Base-by-base conservation (phyloP, 1,140 invertebrate species). In the Pogonognathellus flavescens region DNA sequence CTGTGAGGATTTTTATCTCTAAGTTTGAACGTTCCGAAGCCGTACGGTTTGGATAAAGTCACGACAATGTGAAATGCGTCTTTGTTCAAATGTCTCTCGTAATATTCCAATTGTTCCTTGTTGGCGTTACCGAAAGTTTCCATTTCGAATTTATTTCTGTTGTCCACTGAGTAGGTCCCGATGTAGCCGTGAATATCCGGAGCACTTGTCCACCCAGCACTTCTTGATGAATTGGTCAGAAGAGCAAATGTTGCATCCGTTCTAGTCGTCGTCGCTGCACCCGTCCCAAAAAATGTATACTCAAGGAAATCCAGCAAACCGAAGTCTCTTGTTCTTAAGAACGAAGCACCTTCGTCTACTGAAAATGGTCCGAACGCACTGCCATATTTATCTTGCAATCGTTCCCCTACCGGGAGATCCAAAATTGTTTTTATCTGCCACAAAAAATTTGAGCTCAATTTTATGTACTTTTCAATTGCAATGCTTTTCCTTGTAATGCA, bases 51-150 rank as follows among this genome's bases (percentile, higher is more conserved):
- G 20, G 81, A 82, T 1, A 82, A 9, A 16, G 53, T 59, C 5
- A 82, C 20, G 4, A 82, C 1, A 31, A 59, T 22, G 20, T 59
- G 25, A 82, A 82, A 90, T 89, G 85, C 88, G 88, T 86, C 89
- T 89, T 83, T 89, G 90, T 87, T 16, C 3, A 52, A 2, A 7
- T 50, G 41, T 22, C 50, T n/a, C 13, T 80, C 72, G 11, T 50
- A 80, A 18, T 18, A 80, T 16, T 80, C 72, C 22, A 66, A 66
- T 9, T 31, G 62, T 25, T 66, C 11, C 10, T 25, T 10, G 5
- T 10, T 20, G 0, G 62, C 10, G 25, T 66, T 66, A 0, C 8
- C 5, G 25, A 31, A 66, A 14, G 22, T 25, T 11, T 25, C 22
- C 62, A 66, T 66, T 10, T 66, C 62, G 11, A 66, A 66, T 31